Evolutionary conservation across 2,113 vertebrate species (phyloP).

Genomic region (Phaethornis superciliosus): DNA sequence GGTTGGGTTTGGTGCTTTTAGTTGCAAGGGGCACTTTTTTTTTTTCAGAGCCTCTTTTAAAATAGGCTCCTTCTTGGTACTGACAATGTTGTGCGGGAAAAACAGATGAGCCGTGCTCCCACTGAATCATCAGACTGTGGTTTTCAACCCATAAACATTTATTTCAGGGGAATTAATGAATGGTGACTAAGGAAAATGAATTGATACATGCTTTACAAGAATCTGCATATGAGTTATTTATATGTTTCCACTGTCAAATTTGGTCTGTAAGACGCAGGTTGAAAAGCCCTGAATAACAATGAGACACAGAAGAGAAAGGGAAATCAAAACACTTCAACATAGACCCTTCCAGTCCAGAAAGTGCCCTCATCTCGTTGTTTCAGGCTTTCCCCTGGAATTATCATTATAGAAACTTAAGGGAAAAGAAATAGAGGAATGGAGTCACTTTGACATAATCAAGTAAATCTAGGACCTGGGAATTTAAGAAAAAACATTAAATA

Average conservation of each 20-base stretch:
- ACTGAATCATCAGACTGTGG: not conserved
- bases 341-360: not conserved
- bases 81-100: not conserved
- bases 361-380: not conserved
- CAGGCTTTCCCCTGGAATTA: not conserved
- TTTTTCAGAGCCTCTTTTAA: not conserved
- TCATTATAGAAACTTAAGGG: not conserved
- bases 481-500: not conserved
- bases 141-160: not conserved
- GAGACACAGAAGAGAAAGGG: not conserved
- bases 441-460: not conserved
- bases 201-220: not conserved
- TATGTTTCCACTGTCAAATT: not conserved
- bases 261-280: not conserved
- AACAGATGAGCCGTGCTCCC: not conserved
- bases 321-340: not conserved
- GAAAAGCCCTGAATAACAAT: not conserved
- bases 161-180: conserved; percentile 14
- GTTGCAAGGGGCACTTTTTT: fast-evolving
- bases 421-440: not conserved
- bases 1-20: not conserved
- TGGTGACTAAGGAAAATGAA: not conserved
- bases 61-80: not conserved
- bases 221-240: not conserved
- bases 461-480: not conserved